phyloP scores from a whole-genome alignment of 2,797 vertebrate species.

The Protosalanx chinensis region DNA sequence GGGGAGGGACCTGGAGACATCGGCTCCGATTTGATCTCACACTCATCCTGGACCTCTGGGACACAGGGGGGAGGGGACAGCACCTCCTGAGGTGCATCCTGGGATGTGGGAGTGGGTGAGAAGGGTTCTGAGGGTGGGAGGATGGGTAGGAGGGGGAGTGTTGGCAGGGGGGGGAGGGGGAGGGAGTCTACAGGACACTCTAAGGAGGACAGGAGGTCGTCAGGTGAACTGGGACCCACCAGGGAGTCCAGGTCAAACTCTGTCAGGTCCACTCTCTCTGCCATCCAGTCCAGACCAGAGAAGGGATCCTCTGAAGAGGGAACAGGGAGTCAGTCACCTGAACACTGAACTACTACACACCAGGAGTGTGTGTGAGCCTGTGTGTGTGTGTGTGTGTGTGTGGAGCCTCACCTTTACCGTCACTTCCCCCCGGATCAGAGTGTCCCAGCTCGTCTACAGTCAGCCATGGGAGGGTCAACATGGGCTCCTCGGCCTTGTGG shows the following conservation, averaged over 20 bases:
- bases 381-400: constrained; percentile 47
- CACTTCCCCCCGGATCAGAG: constrained; percentile 39
- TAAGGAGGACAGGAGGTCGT: constrained; percentile 84
- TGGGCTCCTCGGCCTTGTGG: constrained; percentile 64
- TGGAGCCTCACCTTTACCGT: constrained; percentile 63
- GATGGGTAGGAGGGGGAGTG: constrained; percentile 28
- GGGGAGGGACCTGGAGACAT: constrained; percentile 50
- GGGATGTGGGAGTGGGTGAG: constrained; percentile 15
- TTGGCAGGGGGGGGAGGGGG: constrained; percentile 30
- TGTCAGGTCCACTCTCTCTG: constrained; percentile 88
- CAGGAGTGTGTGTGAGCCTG: constrained; percentile 32
- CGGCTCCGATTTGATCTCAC: constrained; percentile 74
- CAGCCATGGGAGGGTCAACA: constrained; percentile 64
- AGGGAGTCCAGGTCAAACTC: constrained; percentile 89
- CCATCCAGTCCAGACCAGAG: constrained; percentile 92
- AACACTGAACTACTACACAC: neutral
- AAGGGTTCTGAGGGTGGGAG: neutral
- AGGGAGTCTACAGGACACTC: constrained; percentile 78
- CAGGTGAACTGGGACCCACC: constrained; percentile 79
- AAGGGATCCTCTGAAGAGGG: constrained; percentile 77
- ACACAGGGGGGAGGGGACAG: constrained; percentile 56
- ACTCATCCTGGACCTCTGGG: constrained; percentile 71
- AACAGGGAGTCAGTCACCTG: neutral
- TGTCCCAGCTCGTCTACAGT: constrained; percentile 57
- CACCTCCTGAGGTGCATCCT: constrained; percentile 37